Evolutionary conservation across 2,888 invertebrate genomes (phyloP), one percentile per base, ranked within the genome.

Genomic region (Patella pellucida): DNA sequence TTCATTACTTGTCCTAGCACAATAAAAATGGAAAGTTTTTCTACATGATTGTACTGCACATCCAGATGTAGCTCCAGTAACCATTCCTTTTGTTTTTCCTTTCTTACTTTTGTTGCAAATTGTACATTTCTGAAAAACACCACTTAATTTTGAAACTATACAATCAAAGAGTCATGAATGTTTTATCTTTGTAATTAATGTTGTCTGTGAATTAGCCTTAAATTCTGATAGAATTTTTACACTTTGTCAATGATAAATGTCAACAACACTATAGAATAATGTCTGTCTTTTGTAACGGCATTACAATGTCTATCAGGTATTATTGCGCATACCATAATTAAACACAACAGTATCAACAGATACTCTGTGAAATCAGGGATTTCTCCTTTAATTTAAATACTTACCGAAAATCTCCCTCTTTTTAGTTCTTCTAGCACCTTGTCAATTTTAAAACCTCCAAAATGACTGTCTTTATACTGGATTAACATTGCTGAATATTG

Each of bases 1-100:
- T 1, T 31, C 11, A 15, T 54, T 16, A 51, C 72, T 67, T 11
- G 11, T 71, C 52, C 52, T 41, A n/a, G 85, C 96, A 86, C 96
- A 96, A 0, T 94, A 93, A 71, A 94, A 91, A 85, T 96, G 96
- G 88, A 95, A 96, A 67, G 93, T 93, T 74, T 92, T 93, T 52
- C 93, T 92, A 85, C 96, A 96, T 71, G 91, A 92, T 0, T 83
- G 77, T 0, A 93, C 89, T 16, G 92, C 92, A 87, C 96, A 96
- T 0, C 94, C 94, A 0, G 96, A 91, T 1, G 94, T 95, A 0
- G 96, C 96, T 0, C 94, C 94, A 27, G 54, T 67, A 4, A 41
- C 71, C 54, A 27, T 62, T 74, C 71, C 81, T 62, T 70, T 79
- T 11, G 68, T 50, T 11, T 79, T 77, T 7, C 70, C 87, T 31